phyloP scores from a whole-genome alignment of 2,797 vertebrate genomes.

The Clarias pachynema region DNA sequence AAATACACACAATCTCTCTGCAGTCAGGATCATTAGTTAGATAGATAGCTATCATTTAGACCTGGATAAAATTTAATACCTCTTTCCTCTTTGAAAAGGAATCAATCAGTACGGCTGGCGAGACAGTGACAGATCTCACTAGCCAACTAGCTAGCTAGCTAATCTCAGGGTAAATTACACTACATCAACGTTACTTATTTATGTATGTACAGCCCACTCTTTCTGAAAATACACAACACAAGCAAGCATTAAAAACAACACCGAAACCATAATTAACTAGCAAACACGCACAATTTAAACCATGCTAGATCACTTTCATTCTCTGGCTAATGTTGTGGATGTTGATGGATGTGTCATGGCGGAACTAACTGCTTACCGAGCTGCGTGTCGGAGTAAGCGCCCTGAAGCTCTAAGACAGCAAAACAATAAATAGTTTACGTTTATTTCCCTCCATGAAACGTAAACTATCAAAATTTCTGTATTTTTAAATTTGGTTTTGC shows the following conservation, averaged over 20 bases:
- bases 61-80: neutral
- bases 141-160: slow-evolving; percentile 11
- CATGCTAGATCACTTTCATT: slow-evolving; percentile 12
- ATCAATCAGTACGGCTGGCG: neutral
- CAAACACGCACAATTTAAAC: neutral
- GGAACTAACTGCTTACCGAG: slow-evolving; percentile 39
- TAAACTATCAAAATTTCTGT: neutral
- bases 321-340: slow-evolving; percentile 2
- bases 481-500: slow-evolving; percentile 10
- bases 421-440: neutral
- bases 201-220: too few relatives aligned
- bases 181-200: neutral
- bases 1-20: neutral
- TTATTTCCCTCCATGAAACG: neutral
- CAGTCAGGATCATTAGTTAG: neutral
- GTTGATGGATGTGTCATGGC: neutral
- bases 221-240: neutral
- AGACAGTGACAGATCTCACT: slow-evolving; percentile 18
- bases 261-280: neutral
- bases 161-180: neutral
- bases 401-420: neutral
- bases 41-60: neutral
- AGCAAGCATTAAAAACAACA: neutral
- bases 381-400: neutral
- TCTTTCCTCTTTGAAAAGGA: neutral